phyloP scores from a whole-genome alignment of 1,140 invertebrate species.

The Mya arenaria region DNA sequence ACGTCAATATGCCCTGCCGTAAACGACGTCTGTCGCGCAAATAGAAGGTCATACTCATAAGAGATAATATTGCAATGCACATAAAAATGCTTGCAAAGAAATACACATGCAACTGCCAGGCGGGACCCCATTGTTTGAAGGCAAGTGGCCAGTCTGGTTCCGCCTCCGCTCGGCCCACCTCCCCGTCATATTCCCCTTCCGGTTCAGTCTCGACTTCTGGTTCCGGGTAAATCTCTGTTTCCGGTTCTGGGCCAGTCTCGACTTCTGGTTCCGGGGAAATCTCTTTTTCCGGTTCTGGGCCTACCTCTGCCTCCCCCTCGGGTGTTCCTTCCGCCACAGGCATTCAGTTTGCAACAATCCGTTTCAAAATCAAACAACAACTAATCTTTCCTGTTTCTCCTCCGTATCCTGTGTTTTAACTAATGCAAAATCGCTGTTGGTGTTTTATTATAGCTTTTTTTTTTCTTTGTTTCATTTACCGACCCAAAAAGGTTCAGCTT shows the following conservation, averaged over 20 bases:
- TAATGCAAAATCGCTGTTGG: too few species aligned
- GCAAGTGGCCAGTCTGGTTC: constrained; percentile 58
- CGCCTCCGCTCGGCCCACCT: constrained; percentile 51
- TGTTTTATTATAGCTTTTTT: too few species aligned
- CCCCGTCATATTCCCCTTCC: background rate
- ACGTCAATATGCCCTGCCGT: constrained; percentile 32
- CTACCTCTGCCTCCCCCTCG: background rate
- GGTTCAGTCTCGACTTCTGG: constrained; percentile 17
- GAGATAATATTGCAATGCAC: constrained; percentile 8
- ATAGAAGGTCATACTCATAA: constrained; percentile 24
- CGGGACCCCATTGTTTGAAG: constrained; percentile 47
- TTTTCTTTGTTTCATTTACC: too few species aligned
- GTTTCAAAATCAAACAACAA: too few species aligned
- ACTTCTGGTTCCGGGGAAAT: background rate
- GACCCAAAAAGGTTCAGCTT: too few species aligned
- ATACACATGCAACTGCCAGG: constrained; percentile 64
- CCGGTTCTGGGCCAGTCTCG: background rate
- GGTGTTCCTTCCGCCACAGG: background rate
- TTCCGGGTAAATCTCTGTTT: background rate
- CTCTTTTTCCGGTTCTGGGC: background rate
- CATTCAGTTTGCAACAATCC: too few species aligned
- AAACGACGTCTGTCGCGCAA: background rate
- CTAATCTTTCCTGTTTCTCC: too few species aligned
- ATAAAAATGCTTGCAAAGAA: constrained; percentile 43
- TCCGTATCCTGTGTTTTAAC: too few species aligned